Evolutionary conservation across 2,797 vertebrate species (phyloP).

Genomic region (Takifugu ocellatus): DNA sequence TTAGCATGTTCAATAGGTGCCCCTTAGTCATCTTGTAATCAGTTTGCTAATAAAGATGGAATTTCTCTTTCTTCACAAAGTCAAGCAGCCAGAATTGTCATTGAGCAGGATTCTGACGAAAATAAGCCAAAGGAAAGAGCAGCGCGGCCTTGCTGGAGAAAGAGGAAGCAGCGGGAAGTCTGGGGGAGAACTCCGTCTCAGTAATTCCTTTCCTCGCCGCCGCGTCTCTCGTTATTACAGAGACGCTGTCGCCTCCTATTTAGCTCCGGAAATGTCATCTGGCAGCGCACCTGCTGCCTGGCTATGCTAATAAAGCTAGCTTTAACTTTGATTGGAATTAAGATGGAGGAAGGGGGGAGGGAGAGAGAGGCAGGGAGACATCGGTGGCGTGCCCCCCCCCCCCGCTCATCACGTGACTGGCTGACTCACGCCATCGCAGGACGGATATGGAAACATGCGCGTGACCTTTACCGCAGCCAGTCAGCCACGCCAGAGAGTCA

Average conservation of each 20-base stretch:
- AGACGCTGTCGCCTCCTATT: constrained; percentile 74
- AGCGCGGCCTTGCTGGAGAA: constrained; percentile 61
- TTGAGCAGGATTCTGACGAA: constrained; percentile 57
- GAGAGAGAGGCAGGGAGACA: constrained; percentile 30
- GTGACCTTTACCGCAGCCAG: constrained; percentile 69
- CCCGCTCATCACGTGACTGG: constrained; percentile 63
- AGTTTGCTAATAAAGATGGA: too few relatives aligned
- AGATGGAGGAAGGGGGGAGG: constrained; percentile 38
- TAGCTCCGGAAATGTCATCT: constrained; percentile 74
- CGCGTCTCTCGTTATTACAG: constrained; percentile 71
- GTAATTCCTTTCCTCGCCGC: constrained; percentile 68
- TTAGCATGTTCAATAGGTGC: too few relatives aligned
- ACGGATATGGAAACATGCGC: constrained; percentile 67
- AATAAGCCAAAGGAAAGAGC: constrained; percentile 69
- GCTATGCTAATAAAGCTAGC: constrained; percentile 73
- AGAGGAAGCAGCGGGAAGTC: constrained; percentile 62
- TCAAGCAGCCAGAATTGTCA: constrained; percentile 21
- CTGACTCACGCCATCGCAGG: constrained; percentile 65
- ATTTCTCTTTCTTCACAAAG: constrained; percentile 17
- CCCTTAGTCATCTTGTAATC: too few relatives aligned
- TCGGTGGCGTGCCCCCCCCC: constrained; percentile 50
- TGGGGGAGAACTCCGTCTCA: constrained; percentile 61
- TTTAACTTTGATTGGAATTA: constrained; percentile 75
- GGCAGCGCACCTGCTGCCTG: constrained; percentile 77
- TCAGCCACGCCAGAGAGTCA: constrained; percentile 60